Evolutionary conservation across 2,797 vertebrate genomes (phyloP).

Genomic region (Tokudaia muenninki): DNA sequence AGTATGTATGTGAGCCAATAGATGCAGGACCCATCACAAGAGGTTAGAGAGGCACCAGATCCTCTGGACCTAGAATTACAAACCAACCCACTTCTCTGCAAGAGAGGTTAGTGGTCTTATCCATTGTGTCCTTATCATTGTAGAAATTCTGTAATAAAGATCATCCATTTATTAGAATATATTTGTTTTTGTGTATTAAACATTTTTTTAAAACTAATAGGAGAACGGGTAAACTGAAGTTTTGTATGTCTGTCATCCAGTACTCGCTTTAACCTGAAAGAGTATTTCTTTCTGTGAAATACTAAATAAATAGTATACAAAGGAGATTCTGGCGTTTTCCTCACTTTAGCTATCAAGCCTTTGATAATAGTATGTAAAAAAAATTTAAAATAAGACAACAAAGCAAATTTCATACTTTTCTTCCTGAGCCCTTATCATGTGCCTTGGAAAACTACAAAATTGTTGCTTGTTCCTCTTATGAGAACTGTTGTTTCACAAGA

Average conservation of each 20-base stretch:
- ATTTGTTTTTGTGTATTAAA: neutral
- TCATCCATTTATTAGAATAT: neutral
- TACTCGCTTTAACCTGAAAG: neutral
- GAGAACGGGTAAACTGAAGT: neutral
- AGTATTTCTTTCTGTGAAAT: neutral
- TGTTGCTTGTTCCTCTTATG: neutral
- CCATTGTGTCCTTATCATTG: neutral
- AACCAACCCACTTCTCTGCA: neutral
- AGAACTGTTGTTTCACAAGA: neutral
- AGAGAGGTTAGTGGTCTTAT: neutral
- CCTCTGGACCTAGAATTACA: no score
- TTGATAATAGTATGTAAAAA: neutral
- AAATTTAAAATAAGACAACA: neutral
- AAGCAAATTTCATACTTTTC: neutral
- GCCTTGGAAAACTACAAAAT: neutral
- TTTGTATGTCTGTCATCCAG: neutral
- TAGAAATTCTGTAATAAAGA: neutral
- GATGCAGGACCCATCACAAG: no score
- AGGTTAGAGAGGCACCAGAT: no score
- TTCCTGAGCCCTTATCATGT: neutral
- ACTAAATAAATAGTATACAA: neutral
- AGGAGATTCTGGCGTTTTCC: neutral
- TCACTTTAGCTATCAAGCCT: neutral
- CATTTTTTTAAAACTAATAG: neutral
- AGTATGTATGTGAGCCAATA: no score